These are phyloP conservation scores for Machimus rusticus DNA, from an alignment of 2,888 invertebrate genomes.

Conservation along the genomic window DNA sequence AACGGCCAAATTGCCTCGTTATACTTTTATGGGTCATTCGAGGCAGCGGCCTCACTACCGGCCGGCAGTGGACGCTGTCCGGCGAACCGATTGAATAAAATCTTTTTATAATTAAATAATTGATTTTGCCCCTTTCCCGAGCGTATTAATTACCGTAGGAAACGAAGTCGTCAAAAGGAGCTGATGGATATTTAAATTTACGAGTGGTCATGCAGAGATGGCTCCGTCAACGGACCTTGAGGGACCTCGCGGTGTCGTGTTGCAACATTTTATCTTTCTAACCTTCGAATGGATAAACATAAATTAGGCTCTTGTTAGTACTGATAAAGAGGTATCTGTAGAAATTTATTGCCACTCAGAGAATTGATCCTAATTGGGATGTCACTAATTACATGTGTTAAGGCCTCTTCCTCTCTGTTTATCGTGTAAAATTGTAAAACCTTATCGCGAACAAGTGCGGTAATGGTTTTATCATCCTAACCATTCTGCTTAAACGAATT, in stretches of 20 bases:
- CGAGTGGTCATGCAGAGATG: conserved; percentile 19
- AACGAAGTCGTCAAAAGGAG: not conserved
- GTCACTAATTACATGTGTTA: conserved; percentile 20
- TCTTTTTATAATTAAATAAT: conserved; percentile 34
- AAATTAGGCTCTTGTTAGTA: conserved; percentile 34
- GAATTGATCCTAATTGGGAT: conserved; percentile 33
- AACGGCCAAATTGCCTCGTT: conserved; percentile 1
- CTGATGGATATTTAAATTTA: conserved; percentile 14
- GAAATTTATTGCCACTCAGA: conserved; percentile 28
- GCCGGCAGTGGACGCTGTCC: not conserved
- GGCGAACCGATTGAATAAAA: conserved; percentile 6
- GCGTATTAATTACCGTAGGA: conserved; percentile 17
- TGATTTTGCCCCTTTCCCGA: not conserved
- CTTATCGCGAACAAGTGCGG: conserved; percentile 7
- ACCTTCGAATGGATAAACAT: conserved; percentile 11
- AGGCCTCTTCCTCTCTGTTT: not conserved
- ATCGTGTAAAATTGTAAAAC: conserved; percentile 24
- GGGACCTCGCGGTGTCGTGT: conserved; percentile 5
- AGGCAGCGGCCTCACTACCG: not conserved
- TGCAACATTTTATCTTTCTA: conserved; percentile 20
- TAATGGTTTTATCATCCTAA: conserved; percentile 8
- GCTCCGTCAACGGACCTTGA: not conserved
- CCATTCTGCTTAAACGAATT: not conserved
- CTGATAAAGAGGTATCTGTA: conserved; percentile 26
- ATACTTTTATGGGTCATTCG: conserved; percentile 14